Base-by-base conservation (phyloP, 2,888 invertebrate genomes). In the Formica aserva region DNA sequence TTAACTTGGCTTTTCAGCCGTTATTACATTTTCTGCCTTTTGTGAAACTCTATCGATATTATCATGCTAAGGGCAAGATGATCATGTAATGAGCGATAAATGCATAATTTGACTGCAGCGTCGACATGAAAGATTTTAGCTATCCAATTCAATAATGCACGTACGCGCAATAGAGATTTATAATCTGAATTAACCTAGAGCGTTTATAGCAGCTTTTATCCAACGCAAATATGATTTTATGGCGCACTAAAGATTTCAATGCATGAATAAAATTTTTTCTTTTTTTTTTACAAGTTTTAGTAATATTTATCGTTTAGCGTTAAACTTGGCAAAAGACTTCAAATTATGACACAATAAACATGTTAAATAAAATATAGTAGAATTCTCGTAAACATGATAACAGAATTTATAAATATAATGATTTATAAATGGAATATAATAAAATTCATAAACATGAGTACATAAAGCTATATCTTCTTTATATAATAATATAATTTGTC, bases 51-150 rank as follows among this genome's bases (percentile, higher is more conserved):
- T 78, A 55, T 67, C 57, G 69, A 69, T 60, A 71, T 78, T 78
- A 78, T 78, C 41, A 77, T 32, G 57, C 55, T 69, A 57, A 72
- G 48, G 8, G 55, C 32, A 55, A 76, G 72, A 75, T 82, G 38
- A 67, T 41, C 57, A 29, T 26, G 22, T 57, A 75, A 80, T 71
- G 48, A 55, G n/a, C 74, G 29, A 75, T 80, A 82, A 86, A 85
- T 60, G 78, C 69, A 76, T 82, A 85, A 86, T 71, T 80, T 75
- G 69, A 84, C 60, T 66, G 71, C 13, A 52, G 45, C 41, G 62
- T 62, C 60, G 62, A 71, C 57, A 41, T 52, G 63, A 48, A 35
- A 80, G 72, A 81, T 84, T 81, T 81, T 60, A 85, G 41, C 60
- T 71, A 57, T 60, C 62, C 63, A 66, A 62, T 52, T 65, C 55